phyloP scores from a whole-genome alignment of 2,797 vertebrate species.

The Monodelphis domestica region DNA sequence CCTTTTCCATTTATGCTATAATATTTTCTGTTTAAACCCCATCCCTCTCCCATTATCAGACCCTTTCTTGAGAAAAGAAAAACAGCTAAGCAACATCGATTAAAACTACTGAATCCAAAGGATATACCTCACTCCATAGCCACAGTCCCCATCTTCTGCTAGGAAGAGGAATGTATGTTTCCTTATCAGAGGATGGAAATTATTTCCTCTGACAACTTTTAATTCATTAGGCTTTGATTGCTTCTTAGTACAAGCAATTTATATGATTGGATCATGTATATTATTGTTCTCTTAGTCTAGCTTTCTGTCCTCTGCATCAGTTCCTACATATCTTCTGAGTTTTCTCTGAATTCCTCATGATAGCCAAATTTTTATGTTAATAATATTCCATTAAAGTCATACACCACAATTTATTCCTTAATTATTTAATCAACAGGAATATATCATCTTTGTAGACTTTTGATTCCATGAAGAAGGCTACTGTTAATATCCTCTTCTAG shows the following conservation, averaged over 20 bases:
- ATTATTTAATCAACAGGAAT: not conserved
- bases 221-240: not conserved
- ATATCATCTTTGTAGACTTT: not conserved
- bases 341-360: not conserved
- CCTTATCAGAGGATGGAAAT: not conserved
- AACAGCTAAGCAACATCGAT: not conserved
- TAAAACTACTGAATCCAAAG: not conserved
- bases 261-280: not conserved
- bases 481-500: not conserved
- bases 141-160: not conserved
- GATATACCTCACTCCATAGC: not conserved
- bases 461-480: not conserved
- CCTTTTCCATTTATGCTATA: not conserved
- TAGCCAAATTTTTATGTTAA: not conserved
- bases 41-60: not conserved
- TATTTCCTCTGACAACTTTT: not conserved
- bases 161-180: not conserved
- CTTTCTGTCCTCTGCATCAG: not conserved
- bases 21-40: not conserved
- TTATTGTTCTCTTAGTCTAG: not conserved
- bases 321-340: not conserved
- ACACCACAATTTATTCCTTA: not conserved
- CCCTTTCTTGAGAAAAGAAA: not conserved
- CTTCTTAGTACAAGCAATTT: not conserved
- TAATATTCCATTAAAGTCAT: not conserved